phyloP scores from a whole-genome alignment of 2,888 invertebrate species.

The Eustalomyia histrio region DNA sequence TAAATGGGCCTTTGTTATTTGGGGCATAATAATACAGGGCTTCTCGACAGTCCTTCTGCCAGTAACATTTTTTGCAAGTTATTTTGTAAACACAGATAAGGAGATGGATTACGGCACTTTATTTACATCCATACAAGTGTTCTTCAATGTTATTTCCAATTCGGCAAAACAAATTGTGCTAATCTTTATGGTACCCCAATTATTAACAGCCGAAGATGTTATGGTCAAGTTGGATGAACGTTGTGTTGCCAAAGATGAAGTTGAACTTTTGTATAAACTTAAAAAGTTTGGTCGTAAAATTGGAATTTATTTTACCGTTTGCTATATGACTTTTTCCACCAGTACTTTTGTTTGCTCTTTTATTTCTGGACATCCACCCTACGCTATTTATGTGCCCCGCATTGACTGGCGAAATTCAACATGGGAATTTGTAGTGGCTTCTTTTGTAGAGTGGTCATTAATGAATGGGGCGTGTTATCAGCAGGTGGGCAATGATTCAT shows the following conservation, averaged over 20 bases:
- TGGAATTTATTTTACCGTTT: conserved; percentile 53
- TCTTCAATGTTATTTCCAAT: conserved; percentile 65
- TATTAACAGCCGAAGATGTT: conserved; percentile 54
- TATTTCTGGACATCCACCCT: conserved; percentile 65
- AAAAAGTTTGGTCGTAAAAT: conserved; percentile 57
- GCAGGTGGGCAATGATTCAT: conserved; percentile 65
- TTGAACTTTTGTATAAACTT: conserved; percentile 45
- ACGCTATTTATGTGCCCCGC: conserved; percentile 63
- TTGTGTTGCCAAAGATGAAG: conserved; percentile 61
- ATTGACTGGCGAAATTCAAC: conserved; percentile 66
- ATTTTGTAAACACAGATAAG: conserved; percentile 43
- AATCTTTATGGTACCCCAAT: conserved; percentile 51
- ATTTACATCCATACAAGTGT: conserved; percentile 66
- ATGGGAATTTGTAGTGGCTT: conserved; percentile 60
- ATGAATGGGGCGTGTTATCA: conserved; percentile 64
- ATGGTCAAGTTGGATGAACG: conserved; percentile 67
- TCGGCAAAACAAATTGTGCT: conserved; percentile 61
- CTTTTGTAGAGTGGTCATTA: conserved; percentile 60
- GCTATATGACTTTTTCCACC: conserved; percentile 65
- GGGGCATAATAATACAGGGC: conserved; percentile 48
- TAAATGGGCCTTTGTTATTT: conserved; percentile 51
- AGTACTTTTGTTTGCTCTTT: conserved; percentile 64
- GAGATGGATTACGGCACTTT: conserved; percentile 61
- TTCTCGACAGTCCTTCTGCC: conserved; percentile 64
- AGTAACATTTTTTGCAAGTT: conserved; percentile 62